phyloP scores from a whole-genome alignment of 2,113 vertebrate species.

The Atractosteus spatula region DNA sequence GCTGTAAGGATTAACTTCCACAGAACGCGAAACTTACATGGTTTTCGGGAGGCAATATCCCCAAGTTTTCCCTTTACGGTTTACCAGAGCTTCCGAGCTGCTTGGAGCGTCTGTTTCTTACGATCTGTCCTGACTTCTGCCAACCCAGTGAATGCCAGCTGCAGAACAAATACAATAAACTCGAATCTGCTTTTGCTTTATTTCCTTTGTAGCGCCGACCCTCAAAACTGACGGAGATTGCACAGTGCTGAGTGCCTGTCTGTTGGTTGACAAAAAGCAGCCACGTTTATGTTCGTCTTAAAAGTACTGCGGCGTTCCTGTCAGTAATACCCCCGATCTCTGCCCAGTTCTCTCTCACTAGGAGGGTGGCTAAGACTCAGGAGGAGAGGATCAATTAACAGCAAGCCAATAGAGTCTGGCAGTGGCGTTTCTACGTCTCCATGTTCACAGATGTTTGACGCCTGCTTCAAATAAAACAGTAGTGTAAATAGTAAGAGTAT shows the following conservation, averaged over 20 bases:
- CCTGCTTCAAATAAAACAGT: too few relatives aligned
- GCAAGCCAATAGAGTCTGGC: too few relatives aligned
- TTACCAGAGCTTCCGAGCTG: neutral
- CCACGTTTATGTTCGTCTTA: neutral
- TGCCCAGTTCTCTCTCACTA: neutral
- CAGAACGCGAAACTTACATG: neutral
- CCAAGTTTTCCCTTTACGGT: neutral
- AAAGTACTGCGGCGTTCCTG: neutral
- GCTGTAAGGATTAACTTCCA: neutral
- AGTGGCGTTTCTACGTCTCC: too few relatives aligned
- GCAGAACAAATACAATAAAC: neutral
- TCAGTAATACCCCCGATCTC: neutral
- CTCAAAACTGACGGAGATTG: neutral
- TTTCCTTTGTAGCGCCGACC: neutral
- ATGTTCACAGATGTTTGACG: too few relatives aligned
- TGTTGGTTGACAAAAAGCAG: neutral
- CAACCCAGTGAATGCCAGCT: neutral
- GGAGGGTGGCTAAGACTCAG: too few relatives aligned
- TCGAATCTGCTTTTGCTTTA: neutral
- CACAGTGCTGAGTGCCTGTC: neutral
- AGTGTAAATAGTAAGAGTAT: too few relatives aligned
- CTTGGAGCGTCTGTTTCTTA: conserved; percentile 9
- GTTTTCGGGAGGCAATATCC: neutral
- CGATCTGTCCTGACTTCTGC: neutral
- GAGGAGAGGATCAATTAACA: too few relatives aligned